Evolutionary conservation across 2,888 invertebrate genomes (phyloP).

Genomic region (Lasius fuliginosus): DNA sequence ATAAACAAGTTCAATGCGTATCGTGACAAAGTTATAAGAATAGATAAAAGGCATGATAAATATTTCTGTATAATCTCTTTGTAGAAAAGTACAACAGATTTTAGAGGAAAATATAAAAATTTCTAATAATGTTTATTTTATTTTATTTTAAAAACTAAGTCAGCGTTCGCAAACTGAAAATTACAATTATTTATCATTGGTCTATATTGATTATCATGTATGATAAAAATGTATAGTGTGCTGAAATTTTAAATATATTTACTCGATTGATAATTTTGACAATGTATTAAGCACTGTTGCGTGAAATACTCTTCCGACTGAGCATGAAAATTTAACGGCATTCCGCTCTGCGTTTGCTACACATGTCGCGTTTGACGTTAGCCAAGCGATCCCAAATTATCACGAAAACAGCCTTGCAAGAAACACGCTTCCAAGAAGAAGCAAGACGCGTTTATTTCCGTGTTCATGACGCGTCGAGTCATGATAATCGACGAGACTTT

Average conservation of each 20-base stretch:
- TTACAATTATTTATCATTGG: no score
- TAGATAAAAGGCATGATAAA: not conserved
- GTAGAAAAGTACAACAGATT: not conserved
- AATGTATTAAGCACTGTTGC: not conserved
- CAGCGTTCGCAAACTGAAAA: not conserved
- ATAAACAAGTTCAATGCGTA: not conserved
- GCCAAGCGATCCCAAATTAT: conserved; percentile 27
- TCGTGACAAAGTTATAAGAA: not conserved
- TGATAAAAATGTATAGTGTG: not conserved
- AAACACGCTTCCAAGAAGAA: not conserved
- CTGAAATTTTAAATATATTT: not conserved
- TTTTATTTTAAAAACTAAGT: not conserved
- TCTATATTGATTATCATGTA: no score
- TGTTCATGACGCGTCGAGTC: conserved; percentile 11
- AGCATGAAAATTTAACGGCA: not conserved
- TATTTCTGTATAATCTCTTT: not conserved
- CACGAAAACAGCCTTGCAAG: not conserved
- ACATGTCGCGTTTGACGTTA: not conserved
- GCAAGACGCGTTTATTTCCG: not conserved
- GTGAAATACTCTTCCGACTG: not conserved
- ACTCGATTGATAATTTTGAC: not conserved
- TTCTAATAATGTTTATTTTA: conserved; percentile 2
- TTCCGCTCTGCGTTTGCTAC: not conserved
- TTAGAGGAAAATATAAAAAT: not conserved
- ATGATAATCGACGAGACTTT: conserved; percentile 14